These are phyloP conservation scores for Bolinopsis microptera DNA, from an alignment of 37 sponge, comb jelly and placozoan genomes.

Conservation along the genomic window DNA sequence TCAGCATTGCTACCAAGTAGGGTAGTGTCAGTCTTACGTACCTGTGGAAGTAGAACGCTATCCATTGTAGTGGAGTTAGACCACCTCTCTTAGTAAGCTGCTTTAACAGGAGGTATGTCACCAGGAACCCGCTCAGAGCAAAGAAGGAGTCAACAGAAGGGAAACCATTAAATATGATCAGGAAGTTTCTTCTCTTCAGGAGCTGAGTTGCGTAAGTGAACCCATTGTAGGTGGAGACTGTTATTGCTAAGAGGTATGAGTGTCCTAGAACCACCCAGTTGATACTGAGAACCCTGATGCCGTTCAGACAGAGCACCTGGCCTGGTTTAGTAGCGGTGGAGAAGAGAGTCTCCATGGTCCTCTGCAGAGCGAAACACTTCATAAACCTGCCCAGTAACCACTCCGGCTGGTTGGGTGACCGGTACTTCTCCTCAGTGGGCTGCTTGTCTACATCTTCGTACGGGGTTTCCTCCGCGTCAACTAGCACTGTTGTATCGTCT, in stretches of 20 bases:
- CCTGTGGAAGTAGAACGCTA: conserved; percentile 3
- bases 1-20: not conserved
- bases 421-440: not conserved
- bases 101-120: conserved; percentile 11
- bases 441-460: not conserved
- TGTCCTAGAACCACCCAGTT: conserved; percentile 62
- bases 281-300: conserved; percentile 54
- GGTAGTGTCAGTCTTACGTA: conserved; percentile 30
- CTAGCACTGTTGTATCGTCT: not conserved
- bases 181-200: not conserved
- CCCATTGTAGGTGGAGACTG: not conserved
- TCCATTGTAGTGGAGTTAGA: not conserved
- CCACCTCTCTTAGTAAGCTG: not conserved
- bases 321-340: conserved; percentile 18
- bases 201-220: not conserved
- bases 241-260: not conserved
- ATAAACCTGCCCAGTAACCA: not conserved
- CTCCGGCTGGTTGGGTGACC: not conserved
- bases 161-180: not conserved
- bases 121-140: conserved; percentile 5
- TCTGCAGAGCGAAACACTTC: conserved; percentile 62
- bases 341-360: not conserved
- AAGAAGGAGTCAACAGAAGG: conserved; percentile 51
- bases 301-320: conserved; percentile 28
- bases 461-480: not conserved